Evolutionary conservation across 2,888 invertebrate species (phyloP), one percentile per base, ranked within the genome.

Genomic region (Calameuta filiformis): DNA sequence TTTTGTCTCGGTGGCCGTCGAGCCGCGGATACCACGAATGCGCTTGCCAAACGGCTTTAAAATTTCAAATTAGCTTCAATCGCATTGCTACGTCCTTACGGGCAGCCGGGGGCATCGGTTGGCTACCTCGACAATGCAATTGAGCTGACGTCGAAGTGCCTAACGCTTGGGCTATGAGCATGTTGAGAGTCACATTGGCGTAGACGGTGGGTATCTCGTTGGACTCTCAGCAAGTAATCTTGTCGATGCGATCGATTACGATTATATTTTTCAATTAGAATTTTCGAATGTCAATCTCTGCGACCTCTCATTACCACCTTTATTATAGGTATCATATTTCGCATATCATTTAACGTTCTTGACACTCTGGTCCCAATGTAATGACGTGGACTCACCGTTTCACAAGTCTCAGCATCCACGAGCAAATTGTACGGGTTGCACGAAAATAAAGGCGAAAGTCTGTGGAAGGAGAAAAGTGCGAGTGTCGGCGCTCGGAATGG

Each of bases 41-140:
- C 75, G 77, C 78, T 78, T 75, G 78, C 78, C 78, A 75, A 78
- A 78, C 78, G 78, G 79, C 85, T 87, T 89, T 86, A 87, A 89
- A 89, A 89, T 89, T 89, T 89, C 89, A 89, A 89, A 89, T 89
- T 89, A 89, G 89, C 88, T 89, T 88, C 88, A 89, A 89, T 89
- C 89, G 89, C 87, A 88, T 88, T 85, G 84, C 84, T 86, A 85
- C 88, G 85, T 87, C 87, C 88, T 56, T 23, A 56, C 56, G 9
- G 56, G 56, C 56, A 56, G 23, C 56, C 84, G 81, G 83, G 79
- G 83, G 82, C 81, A 82, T 82, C 82, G 75, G 85, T 77, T 81
- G 78, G 80, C 81, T 81, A 76, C 78, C 81, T 79, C 30, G 80
- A 75, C 79, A 81, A 81, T 82, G 85, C 87, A 85, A 88, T 86